Percentiles rank a stretch among this genome's conserved stretches.
These are phyloP conservation scores for Grantiella picta DNA, from an alignment of 2,113 vertebrate genomes.

Conservation along the genomic window DNA sequence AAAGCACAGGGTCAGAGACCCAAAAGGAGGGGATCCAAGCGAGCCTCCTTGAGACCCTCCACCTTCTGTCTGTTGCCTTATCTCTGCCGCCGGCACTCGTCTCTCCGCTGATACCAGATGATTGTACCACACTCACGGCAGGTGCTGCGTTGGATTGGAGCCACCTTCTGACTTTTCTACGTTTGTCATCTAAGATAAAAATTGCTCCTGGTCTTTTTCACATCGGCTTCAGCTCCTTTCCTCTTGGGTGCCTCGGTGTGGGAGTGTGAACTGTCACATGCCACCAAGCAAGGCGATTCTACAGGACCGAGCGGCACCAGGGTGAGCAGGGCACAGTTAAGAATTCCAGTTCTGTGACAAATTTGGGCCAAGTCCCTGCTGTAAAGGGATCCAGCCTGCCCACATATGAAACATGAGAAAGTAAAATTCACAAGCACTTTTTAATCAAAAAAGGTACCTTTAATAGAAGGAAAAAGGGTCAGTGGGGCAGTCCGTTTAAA, in stretches of 20 bases:
- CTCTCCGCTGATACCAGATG: slow-evolving; percentile 61
- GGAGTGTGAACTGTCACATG: not conserved
- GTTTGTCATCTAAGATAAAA: slow-evolving; percentile 77
- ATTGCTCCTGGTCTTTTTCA: slow-evolving; percentile 71
- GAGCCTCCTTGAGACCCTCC: slow-evolving; percentile 25
- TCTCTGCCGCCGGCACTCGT: slow-evolving; percentile 59
- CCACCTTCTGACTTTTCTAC: slow-evolving; percentile 78
- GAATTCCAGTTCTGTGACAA: not conserved
- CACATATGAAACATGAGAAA: not conserved
- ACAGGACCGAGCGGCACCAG: not conserved
- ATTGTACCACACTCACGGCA: slow-evolving; percentile 65
- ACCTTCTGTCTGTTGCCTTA: slow-evolving; percentile 74
- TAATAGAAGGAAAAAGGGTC: not conserved
- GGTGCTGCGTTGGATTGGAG: slow-evolving; percentile 42
- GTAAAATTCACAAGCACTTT: not conserved
- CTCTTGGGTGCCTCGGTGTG: not conserved
- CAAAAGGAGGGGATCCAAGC: slow-evolving; percentile 25
- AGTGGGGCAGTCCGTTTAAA: not conserved
- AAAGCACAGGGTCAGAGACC: slow-evolving; percentile 67
- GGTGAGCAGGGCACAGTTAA: not conserved
- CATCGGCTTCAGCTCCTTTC: not conserved
- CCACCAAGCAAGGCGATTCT: not conserved
- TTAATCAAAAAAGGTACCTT: slow-evolving; percentile 23
- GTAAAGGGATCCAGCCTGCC: not conserved
- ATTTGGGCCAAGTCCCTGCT: not conserved